Percentiles rank a stretch among this genome's conserved stretches.
Conservation (phyloP, 2,888 invertebrate genomes). For the Xestoiulus laeticollis region DNA sequence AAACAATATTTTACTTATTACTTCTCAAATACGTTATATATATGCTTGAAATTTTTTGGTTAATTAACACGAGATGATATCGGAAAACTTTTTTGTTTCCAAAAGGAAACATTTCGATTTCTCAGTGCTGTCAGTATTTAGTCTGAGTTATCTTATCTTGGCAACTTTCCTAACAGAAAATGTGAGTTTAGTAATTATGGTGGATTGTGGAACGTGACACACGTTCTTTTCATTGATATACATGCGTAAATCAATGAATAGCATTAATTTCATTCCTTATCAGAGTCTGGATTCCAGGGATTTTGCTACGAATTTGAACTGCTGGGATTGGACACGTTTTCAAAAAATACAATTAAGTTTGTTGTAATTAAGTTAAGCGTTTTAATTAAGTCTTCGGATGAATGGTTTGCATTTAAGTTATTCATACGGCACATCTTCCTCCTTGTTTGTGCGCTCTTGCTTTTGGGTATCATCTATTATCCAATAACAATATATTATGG, state of each 20-base stretch:
- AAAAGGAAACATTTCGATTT: background rate
- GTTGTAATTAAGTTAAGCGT: constrained; percentile 28
- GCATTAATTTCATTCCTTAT: constrained; percentile 5
- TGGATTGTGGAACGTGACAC: background rate
- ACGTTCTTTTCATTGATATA: background rate
- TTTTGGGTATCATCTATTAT: constrained; percentile 5
- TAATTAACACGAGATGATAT: background rate
- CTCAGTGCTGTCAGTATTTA: background rate
- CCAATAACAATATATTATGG: background rate
- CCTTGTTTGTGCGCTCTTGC: background rate
- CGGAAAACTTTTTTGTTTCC: background rate
- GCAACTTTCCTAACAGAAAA: background rate
- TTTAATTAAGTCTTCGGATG: constrained; percentile 33
- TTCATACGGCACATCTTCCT: background rate
- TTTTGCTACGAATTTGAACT: background rate
- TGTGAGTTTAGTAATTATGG: background rate
- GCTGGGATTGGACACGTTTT: background rate
- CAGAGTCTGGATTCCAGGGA: background rate
- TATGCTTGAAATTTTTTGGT: no score
- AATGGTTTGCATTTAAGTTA: background rate
- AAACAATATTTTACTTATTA: no score
- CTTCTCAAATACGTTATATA: no score
- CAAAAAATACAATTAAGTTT: background rate
- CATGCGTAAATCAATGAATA: background rate
- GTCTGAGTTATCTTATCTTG: background rate